phyloP scores from a whole-genome alignment of 2,888 invertebrate species.

The Cheilosia soror region DNA sequence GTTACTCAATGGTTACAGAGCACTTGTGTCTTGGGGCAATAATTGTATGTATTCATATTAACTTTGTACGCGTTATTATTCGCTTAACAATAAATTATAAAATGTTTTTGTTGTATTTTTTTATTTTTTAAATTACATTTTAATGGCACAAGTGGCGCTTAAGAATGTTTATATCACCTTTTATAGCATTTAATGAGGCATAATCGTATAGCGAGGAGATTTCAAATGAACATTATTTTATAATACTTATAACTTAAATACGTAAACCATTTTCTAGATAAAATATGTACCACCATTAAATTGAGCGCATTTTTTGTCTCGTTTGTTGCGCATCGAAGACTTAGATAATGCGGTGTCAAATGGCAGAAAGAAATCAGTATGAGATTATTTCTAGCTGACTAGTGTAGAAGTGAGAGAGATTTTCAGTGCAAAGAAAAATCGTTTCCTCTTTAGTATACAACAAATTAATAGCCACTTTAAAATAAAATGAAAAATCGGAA shows the following conservation, averaged over 20 bases:
- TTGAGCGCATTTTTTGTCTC: background rate
- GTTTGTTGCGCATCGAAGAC: background rate
- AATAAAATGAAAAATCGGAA: too few species aligned
- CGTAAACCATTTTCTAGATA: background rate
- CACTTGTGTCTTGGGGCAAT: slow-evolving; percentile 7
- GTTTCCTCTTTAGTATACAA: too few species aligned
- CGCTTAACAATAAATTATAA: slow-evolving; percentile 23
- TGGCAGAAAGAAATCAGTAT: background rate
- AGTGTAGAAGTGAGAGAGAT: background rate
- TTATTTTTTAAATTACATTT: slow-evolving; percentile 44
- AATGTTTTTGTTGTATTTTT: slow-evolving; percentile 7
- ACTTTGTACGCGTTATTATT: slow-evolving; percentile 11
- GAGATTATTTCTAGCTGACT: background rate
- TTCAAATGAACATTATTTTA: background rate
- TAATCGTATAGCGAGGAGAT: slow-evolving; percentile 26
- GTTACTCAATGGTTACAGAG: background rate
- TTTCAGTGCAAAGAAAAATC: background rate
- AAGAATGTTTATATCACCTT: slow-evolving; percentile 38
- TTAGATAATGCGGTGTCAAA: slow-evolving; percentile 31
- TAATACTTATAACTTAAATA: background rate
- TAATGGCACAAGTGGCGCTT: slow-evolving; percentile 57
- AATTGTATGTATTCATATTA: slow-evolving; percentile 15
- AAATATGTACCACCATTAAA: slow-evolving; percentile 1
- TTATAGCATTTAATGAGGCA: slow-evolving; percentile 61
- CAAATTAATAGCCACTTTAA: too few species aligned